Base-by-base conservation (phyloP, 2,113 vertebrate genomes). In the Alligator sinensis region DNA sequence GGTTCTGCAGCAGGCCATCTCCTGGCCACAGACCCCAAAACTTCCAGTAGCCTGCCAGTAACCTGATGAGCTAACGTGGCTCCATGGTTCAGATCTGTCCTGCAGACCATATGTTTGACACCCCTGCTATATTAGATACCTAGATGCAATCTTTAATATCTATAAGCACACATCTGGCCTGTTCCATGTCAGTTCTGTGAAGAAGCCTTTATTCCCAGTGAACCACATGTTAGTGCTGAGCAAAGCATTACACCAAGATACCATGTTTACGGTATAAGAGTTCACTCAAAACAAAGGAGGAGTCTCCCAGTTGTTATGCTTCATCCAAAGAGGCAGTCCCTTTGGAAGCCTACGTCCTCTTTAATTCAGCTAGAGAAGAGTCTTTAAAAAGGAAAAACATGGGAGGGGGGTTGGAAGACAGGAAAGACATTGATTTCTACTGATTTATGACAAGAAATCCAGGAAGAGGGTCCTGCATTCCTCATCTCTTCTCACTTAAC, bases 211-310 rank as follows among this genome's bases (percentile, higher is more conserved):
- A 9, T 3, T 63, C 6, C 57, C 77, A 3, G 6, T 81, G 21
- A 75, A 54, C 30, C 59, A 91, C 28, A 21, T 19, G 7, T 19
- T 34, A 70, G 47, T 47, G 47, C 47, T 47, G 47, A 9, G 47
- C 47, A 47, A 47, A 47, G 47, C 47, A 47, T 47, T 47, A 47
- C 47, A 70, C 15, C 38, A 15, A 59, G 85, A 27, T 55, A 85
- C 16, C 12, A 1, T 0, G 2, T 9, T 21, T 66, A 24, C 57
- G 27, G 66, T 84, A 47, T 47, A 58, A 18, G 55, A n/a, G 15
- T 60, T 91, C 78, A n/a, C 78, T 47, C 18, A 38, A 28, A 30
- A 38, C n/a, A 28, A 68, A 0, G 47, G 34, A 72, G n/a, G 77
- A 28, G 9, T 4, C 60, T 79, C 47, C 63, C 54, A 11, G 17